phyloP scores from a whole-genome alignment of 2,113 vertebrate species.

The Thryonomys swinderianus region DNA sequence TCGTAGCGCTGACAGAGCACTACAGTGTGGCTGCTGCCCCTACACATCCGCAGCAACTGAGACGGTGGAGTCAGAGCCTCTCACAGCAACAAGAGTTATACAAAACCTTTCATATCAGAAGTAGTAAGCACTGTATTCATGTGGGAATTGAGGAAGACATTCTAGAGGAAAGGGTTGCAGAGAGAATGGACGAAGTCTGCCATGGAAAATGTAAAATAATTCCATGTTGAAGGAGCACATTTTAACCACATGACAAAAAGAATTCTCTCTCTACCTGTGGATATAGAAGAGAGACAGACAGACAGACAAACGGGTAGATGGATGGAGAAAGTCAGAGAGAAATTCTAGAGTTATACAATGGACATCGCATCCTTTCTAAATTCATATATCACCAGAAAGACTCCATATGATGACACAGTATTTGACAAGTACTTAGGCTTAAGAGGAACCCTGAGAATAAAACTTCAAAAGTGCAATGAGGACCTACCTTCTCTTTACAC shows the following conservation, averaged over 20 bases:
- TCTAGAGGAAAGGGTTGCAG: not conserved
- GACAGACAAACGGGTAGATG: not conserved
- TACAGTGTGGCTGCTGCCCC: fast-evolving
- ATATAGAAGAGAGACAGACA: not conserved
- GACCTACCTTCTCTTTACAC: not conserved
- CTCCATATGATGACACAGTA: not conserved
- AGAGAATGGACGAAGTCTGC: not conserved
- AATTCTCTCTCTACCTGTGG: not conserved
- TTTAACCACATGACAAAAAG: not conserved
- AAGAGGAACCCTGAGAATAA: not conserved
- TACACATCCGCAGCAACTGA: fast-evolving
- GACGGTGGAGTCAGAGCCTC: too few species aligned
- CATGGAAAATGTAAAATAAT: not conserved
- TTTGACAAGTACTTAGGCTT: not conserved
- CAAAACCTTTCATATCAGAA: not conserved
- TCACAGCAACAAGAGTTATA: fast-evolving
- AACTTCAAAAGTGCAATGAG: not conserved
- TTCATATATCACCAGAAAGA: not conserved
- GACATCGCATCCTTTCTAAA: not conserved
- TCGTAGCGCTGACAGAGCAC: fast-evolving
- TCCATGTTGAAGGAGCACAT: not conserved
- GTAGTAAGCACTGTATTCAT: not conserved
- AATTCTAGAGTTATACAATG: not conserved
- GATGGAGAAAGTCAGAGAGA: not conserved
- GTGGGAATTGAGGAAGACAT: not conserved